A percentile compares a stretch with the other conserved stretches of the same genome.
phyloP scores from a whole-genome alignment of 1,140 invertebrate genomes.

The Leptonema lineaticorne region DNA sequence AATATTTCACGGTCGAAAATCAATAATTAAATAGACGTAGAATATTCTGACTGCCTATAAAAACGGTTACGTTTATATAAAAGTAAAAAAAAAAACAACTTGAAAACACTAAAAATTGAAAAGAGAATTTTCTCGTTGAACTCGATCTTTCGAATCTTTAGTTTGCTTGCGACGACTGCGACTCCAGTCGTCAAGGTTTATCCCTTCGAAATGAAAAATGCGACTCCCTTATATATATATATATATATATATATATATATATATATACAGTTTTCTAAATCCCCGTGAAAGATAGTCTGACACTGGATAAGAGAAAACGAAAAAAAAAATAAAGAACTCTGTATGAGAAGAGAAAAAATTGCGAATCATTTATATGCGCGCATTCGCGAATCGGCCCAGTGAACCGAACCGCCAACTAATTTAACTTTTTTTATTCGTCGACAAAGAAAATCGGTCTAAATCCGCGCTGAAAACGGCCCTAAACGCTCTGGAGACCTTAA shows the following conservation, averaged over 20 bases:
- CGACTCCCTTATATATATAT: conserved; percentile 2
- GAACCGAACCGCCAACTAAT: conserved; percentile 35
- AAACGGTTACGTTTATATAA: no score
- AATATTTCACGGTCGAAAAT: no score
- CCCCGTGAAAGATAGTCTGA: neutral
- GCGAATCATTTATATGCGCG: conserved; percentile 31
- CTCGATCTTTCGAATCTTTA: no score
- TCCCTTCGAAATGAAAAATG: conserved; percentile 13
- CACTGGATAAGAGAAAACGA: neutral
- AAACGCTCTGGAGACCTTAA: neutral
- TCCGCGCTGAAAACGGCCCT: neutral
- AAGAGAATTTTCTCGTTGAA: no score
- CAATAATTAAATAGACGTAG: no score
- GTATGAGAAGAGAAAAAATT: conserved; percentile 21
- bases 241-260: neutral
- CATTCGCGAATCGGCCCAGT: conserved; percentile 21
- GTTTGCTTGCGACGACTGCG: neutral
- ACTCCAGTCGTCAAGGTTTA: neutral
- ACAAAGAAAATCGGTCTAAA: neutral
- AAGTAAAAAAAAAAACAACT: no score
- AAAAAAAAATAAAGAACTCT: neutral
- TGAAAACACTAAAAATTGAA: no score
- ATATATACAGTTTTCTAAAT: conserved; percentile 1
- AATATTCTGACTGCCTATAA: no score
- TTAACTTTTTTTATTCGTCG: conserved; percentile 37